Conservation (phyloP, 1,140 invertebrate genomes). For the Mizuhopecten yessoensis region DNA sequence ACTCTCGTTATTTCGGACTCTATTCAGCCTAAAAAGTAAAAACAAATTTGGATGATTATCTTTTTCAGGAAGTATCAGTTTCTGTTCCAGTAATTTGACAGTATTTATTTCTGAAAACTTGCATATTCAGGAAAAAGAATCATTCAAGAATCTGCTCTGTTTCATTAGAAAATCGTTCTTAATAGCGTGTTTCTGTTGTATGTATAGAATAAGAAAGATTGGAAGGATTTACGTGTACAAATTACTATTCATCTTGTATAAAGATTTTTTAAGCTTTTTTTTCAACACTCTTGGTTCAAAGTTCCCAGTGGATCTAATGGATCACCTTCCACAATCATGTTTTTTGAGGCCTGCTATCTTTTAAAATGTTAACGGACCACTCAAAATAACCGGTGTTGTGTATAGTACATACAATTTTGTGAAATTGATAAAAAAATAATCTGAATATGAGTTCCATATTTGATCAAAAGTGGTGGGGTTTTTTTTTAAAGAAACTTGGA, state of each 20-base stretch:
- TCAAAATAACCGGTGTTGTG: too few species aligned
- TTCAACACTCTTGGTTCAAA: background rate
- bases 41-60: background rate
- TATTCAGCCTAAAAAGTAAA: background rate
- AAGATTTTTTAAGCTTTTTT: background rate
- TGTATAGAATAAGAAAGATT: background rate
- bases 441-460: too few species aligned
- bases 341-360: too few species aligned
- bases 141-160: background rate
- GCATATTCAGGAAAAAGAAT: background rate
- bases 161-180: background rate
- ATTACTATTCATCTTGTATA: background rate
- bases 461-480: too few species aligned
- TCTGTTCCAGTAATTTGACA: background rate
- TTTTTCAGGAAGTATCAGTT: background rate
- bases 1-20: background rate
- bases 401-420: too few species aligned
- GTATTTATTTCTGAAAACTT: background rate
- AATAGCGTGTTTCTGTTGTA: background rate
- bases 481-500: too few species aligned
- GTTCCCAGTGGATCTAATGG: background rate
- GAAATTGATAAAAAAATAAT: too few species aligned
- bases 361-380: too few species aligned
- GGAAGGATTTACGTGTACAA: background rate
- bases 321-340: too few species aligned